phyloP scores from a whole-genome alignment of 1,140 invertebrate species.

The Harlomillsia oculata region DNA sequence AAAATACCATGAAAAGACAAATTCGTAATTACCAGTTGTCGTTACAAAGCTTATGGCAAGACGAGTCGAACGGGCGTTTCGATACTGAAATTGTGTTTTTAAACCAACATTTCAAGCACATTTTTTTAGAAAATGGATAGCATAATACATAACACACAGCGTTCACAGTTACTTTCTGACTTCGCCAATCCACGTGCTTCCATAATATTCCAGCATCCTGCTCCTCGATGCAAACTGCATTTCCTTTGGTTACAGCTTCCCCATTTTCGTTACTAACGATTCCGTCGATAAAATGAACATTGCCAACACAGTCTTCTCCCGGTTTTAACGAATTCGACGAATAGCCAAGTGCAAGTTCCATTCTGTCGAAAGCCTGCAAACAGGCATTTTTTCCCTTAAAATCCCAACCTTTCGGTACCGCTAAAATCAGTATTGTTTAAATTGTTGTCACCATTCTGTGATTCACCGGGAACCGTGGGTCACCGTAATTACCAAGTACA shows the following conservation, averaged over 20 bases:
- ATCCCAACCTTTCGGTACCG: too few relatives aligned
- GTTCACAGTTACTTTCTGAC: not conserved
- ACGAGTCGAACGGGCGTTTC: not conserved
- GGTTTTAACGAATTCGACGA: not conserved
- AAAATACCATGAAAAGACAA: conserved; percentile 6
- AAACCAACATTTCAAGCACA: too few relatives aligned
- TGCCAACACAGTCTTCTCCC: conserved; percentile 5
- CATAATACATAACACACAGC: too few relatives aligned
- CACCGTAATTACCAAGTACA: too few relatives aligned
- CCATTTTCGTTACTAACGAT: conserved; percentile 7
- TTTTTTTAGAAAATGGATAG: too few relatives aligned
- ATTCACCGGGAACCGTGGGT: too few relatives aligned
- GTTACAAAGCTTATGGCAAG: not conserved
- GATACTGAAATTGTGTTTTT: too few relatives aligned
- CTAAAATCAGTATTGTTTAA: too few relatives aligned
- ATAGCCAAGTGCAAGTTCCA: conserved; percentile 11
- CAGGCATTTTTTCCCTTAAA: too few relatives aligned
- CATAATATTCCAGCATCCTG: conserved; percentile 15
- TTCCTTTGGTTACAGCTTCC: not conserved
- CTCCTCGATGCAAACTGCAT: conserved; percentile 3
- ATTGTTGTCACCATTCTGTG: too few relatives aligned
- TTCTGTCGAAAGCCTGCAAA: conserved; percentile 12
- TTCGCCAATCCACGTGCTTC: conserved; percentile 6
- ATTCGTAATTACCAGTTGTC: conserved; percentile 6
- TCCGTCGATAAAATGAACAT: not conserved